Percentiles rank a stretch among this genome's conserved stretches.
Evolutionary conservation across 2,888 invertebrate genomes (phyloP).

Genomic region (Plagodis dolabraria): DNA sequence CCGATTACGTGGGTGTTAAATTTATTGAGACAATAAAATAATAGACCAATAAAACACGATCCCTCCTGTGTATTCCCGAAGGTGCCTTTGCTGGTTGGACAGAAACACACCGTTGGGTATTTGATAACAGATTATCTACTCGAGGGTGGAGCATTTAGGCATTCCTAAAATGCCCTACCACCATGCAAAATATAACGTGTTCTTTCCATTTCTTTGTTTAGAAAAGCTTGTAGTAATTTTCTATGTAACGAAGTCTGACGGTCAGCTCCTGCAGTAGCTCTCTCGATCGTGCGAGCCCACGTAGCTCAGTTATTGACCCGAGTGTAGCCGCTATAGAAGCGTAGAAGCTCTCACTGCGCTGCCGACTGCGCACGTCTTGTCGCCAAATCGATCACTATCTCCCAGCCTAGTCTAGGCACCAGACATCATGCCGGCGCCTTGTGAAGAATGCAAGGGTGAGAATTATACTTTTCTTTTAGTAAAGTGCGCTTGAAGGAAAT

Average conservation of each 20-base stretch:
- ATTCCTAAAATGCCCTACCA: too few species aligned
- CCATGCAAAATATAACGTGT: too few species aligned
- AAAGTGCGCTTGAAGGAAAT: neutral
- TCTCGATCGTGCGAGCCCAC: constrained; percentile 62
- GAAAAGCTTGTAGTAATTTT: too few species aligned
- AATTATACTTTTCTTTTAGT: neutral
- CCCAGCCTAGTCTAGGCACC: constrained; percentile 48
- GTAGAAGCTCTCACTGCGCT: constrained; percentile 27
- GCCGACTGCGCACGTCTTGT: constrained; percentile 60
- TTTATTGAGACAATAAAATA: too few species aligned
- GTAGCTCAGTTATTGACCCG: constrained; percentile 81
- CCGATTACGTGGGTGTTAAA: too few species aligned
- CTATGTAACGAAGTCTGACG: neutral
- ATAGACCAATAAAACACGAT: too few species aligned
- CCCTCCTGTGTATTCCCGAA: too few species aligned
- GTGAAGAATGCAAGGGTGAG: constrained; percentile 78
- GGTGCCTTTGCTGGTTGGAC: too few species aligned
- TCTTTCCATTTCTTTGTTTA: too few species aligned
- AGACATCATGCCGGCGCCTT: constrained; percentile 72
- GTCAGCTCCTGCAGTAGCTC: constrained; percentile 21
- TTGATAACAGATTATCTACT: too few species aligned
- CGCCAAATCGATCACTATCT: constrained; percentile 29
- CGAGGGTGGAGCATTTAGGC: too few species aligned
- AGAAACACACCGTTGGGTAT: too few species aligned
- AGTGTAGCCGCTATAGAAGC: constrained; percentile 26